Base-by-base conservation (phyloP, 2,888 invertebrate species). In the Ceraclea dissimilis region DNA sequence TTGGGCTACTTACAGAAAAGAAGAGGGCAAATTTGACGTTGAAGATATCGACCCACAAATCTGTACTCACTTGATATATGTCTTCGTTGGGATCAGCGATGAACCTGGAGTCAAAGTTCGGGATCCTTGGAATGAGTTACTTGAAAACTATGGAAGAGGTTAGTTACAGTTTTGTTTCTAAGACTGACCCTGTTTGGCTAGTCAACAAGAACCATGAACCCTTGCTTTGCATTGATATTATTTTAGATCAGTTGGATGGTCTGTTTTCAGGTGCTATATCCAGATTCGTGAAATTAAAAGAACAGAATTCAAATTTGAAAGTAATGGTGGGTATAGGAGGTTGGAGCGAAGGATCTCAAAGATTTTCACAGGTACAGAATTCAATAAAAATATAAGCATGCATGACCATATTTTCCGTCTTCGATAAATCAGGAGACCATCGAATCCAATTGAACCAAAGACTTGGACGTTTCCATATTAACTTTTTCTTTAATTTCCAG, bases 61-160 rank as follows among this genome's bases (percentile, higher is more conserved):
- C 0, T 91, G 90, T 67, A 89, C 90, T 0, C 90, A 91, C 66
- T 55, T 87, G 48, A 79, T 89, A 11, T 92, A 89, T 66, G 71
- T 84, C 0, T 92, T 92, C 66, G 79, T 52, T 16, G 90, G 89
- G 1, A 73, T 90, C 10, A 69, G 78, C 33, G 57, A 66, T 1
- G 70, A 75, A 47, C 82, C 83, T 1, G 70, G 68, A 0, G 66
- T 86, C 0, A 67, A 71, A 2, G 69, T 83, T 1, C 69, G 85
- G 5, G 87, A 88, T 65, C 65, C 79, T 0, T 79, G 75, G 67
- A 71, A 83, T 50, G 90, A 88, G 65, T 68, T 85, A 1, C 74
- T 81, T 19, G 82, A 83, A 44, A 73, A 82, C 62, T 77, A 78
- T 66, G 85, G 82, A 13, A 71, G 56, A 57, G 60, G 60, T 61